Conservation (phyloP, 2,888 invertebrate species). For the Mythimna pallens region DNA sequence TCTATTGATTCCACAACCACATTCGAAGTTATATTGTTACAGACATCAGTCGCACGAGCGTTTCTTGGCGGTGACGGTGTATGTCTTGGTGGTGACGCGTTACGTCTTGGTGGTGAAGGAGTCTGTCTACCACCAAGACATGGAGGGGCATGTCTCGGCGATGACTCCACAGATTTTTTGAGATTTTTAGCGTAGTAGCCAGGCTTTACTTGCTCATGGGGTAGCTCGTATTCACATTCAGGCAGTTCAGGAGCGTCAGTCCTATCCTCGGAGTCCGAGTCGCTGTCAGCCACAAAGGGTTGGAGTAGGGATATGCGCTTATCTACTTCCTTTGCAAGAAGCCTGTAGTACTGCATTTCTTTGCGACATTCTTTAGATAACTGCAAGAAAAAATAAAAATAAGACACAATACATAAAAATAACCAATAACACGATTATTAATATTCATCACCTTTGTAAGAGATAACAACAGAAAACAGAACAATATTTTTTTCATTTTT, state of each 20-base stretch:
- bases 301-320: conserved; percentile 87
- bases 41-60: conserved; percentile 44
- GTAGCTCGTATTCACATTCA: conserved; percentile 75
- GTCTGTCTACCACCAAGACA: conserved; percentile 6
- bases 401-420: background rate
- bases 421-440: conserved; percentile 12
- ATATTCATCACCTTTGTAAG: conserved; percentile 39
- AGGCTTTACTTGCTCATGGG: conserved; percentile 61
- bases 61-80: conserved; percentile 28
- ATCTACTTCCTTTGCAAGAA: conserved; percentile 92
- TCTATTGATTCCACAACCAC: conserved; percentile 53
- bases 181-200: conserved; percentile 52
- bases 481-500: conserved; percentile 61
- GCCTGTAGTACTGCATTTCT: conserved; percentile 93
- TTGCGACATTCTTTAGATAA: conserved; percentile 91
- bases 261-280: conserved; percentile 75
- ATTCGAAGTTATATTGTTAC: conserved; percentile 67
- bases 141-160: conserved; percentile 29
- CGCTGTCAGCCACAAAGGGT: conserved; percentile 77
- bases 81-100: conserved; percentile 26
- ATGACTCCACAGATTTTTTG: conserved; percentile 56
- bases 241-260: conserved; percentile 81
- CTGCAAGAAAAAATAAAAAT: conserved; percentile 81
- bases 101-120: conserved; percentile 30
- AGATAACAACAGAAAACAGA: conserved; percentile 28